Evolutionary conservation across 2,888 invertebrate genomes (phyloP).

Genomic region (Athrips mouffetella): DNA sequence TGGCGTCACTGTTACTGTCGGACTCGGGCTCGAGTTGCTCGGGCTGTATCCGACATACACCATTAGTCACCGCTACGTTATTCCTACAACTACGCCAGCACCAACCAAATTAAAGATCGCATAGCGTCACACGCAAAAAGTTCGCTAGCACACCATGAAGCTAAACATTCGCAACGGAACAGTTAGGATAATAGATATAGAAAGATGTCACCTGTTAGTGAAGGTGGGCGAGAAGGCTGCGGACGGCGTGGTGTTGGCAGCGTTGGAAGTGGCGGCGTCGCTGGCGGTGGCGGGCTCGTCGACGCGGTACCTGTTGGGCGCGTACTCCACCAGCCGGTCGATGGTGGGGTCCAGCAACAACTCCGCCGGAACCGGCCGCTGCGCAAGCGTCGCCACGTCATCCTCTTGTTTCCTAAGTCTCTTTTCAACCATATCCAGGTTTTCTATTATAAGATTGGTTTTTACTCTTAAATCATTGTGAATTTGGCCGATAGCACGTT

Average conservation of each 20-base stretch:
- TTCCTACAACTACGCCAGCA: constrained; percentile 12
- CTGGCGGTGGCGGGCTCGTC: constrained; percentile 63
- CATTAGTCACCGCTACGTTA: constrained; percentile 48
- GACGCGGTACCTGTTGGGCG: constrained; percentile 81
- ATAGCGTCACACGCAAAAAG: constrained; percentile 29
- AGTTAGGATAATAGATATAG: constrained; percentile 29
- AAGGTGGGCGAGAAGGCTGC: constrained; percentile 47
- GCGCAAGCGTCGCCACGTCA: constrained; percentile 87
- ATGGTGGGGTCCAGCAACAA: constrained; percentile 85
- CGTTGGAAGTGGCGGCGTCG: constrained; percentile 54
- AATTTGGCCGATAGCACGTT: constrained; percentile 91
- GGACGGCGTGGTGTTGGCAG: constrained; percentile 53
- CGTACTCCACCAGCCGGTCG: constrained; percentile 87
- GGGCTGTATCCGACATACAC: constrained; percentile 66
- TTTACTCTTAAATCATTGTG: constrained; percentile 89
- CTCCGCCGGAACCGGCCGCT: constrained; percentile 85
- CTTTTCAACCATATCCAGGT: constrained; percentile 91
- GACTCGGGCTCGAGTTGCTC: constrained; percentile 49
- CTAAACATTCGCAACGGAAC: constrained; percentile 37
- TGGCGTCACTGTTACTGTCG: constrained; percentile 59
- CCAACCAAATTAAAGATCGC: constrained; percentile 32
- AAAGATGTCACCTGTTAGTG: constrained; percentile 67
- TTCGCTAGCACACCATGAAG: constrained; percentile 28
- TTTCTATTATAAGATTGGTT: constrained; percentile 91
- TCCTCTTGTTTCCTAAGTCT: constrained; percentile 90